These are phyloP conservation scores for Abrostola tripartita DNA, from an alignment of 2,888 invertebrate species.

Conservation along the genomic window DNA sequence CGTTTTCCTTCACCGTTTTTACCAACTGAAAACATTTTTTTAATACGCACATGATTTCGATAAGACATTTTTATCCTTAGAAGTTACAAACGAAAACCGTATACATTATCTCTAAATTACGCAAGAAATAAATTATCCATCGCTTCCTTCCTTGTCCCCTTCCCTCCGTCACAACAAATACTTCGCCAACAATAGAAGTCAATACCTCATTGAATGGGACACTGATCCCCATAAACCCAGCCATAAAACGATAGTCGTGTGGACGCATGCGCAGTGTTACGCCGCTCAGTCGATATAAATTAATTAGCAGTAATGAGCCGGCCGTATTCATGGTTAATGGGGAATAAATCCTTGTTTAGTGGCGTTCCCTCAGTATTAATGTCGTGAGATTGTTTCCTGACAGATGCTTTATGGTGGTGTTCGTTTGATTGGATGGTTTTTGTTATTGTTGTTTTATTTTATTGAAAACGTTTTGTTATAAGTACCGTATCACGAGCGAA, in stretches of 20 bases:
- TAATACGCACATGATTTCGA: too few species aligned
- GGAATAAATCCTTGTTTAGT: slow-evolving; percentile 45
- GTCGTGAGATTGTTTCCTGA: slow-evolving; percentile 39
- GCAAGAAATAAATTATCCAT: too few species aligned
- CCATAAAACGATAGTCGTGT: neutral
- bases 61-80: too few species aligned
- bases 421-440: slow-evolving; percentile 37
- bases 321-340: slow-evolving; percentile 44
- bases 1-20: too few species aligned
- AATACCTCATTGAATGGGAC: slow-evolving; percentile 13
- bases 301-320: slow-evolving; percentile 53
- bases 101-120: too few species aligned
- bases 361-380: slow-evolving; percentile 29
- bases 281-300: slow-evolving; percentile 45
- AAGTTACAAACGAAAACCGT: too few species aligned
- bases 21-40: too few species aligned
- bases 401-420: slow-evolving; percentile 31
- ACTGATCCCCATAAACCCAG: neutral
- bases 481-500: too few species aligned
- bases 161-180: neutral
- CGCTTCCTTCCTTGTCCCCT: too few species aligned
- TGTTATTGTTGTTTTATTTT: slow-evolving; percentile 26
- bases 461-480: slow-evolving; percentile 3
- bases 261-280: slow-evolving; percentile 45
- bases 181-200: slow-evolving; percentile 9